Evolutionary conservation across 2,113 vertebrate genomes (phyloP), one percentile per base, ranked within the genome.

Genomic region (Campylomormyrus numenius): DNA sequence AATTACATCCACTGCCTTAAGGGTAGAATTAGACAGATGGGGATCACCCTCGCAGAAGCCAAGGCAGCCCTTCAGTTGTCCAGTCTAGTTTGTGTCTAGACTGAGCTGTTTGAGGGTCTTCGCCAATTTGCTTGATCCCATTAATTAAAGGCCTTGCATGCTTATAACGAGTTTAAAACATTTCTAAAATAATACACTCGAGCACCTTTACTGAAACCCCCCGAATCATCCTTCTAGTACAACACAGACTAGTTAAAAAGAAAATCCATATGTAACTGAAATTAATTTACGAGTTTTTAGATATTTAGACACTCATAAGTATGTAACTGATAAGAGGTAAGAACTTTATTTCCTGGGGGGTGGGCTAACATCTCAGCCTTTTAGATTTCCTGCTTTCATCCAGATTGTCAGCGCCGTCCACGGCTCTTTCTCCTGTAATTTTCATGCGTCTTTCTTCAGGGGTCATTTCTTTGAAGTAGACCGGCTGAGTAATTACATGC

Each of bases 301-400:
- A 58, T 46, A 39, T 87, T 10, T 7, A 56, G 48, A 87, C 17
- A 2, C 70, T 17, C 85, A 91, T 92, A 92, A 83, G 90, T 46
- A 62, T 52, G 89, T 92, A 93, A 93, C n/a, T 90, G 90, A 91
- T 48, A 89, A 53, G n/a, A 53, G 48, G n/a, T 53, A 53, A 80
- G 31, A 19, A 46, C 17, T 1, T 90, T n/a, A 86, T 87, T 90
- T 80, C 83, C 46, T 56, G 89, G 52, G 24, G 21, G 49, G 3
- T 35, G 52, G 87, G n/a, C 49, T 85, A 42, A 88, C 86, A 90
- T 49, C 70, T 83, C 50, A 50, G 5, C 70, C 27, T 70, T 88
- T 42, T 19, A 42, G 42, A 53, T 89, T 15, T 91, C 5, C 49
- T 39, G 45, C 50, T 86, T 27, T 87, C 58, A 53, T 83, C 88